Conservation (phyloP, 2,797 vertebrate genomes). For the Helarctos malayanus region DNA sequence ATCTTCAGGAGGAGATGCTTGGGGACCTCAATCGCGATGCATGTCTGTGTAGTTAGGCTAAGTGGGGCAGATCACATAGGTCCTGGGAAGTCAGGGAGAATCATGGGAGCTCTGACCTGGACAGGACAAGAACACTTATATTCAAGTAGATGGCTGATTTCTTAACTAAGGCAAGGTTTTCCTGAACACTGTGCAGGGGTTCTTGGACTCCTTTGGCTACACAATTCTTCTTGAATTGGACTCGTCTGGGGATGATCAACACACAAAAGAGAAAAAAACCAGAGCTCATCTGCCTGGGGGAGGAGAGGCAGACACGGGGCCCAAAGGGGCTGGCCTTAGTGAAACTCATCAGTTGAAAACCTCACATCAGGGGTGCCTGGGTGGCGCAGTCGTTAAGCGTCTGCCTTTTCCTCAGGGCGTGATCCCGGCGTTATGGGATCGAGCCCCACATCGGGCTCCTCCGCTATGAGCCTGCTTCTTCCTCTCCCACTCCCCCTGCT, state of each 20-base stretch:
- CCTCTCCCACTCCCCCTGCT: too few species aligned
- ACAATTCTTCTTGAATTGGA: neutral
- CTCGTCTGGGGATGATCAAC: neutral
- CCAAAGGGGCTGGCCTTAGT: too few species aligned
- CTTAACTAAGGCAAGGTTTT: neutral
- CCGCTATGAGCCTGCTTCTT: too few species aligned
- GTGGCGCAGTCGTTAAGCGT: too few species aligned
- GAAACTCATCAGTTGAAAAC: too few species aligned
- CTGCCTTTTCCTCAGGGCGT: too few species aligned
- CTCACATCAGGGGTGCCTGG: too few species aligned
- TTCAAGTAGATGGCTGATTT: neutral
- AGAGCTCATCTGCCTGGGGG: neutral
- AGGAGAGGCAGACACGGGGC: too few species aligned
- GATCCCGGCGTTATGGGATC: too few species aligned
- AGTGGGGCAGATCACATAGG: neutral
- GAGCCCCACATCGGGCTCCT: neutral
- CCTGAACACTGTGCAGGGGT: neutral
- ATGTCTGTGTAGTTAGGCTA: neutral
- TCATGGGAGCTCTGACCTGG: neutral
- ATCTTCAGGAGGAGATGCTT: neutral
- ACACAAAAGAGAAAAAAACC: neutral
- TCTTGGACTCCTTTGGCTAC: neutral
- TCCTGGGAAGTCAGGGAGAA: neutral
- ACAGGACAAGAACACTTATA: neutral
- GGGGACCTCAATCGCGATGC: too few species aligned